These are phyloP conservation scores for Leptopilina syphax DNA, from an alignment of 2,888 invertebrate species.

Conservation along the genomic window DNA sequence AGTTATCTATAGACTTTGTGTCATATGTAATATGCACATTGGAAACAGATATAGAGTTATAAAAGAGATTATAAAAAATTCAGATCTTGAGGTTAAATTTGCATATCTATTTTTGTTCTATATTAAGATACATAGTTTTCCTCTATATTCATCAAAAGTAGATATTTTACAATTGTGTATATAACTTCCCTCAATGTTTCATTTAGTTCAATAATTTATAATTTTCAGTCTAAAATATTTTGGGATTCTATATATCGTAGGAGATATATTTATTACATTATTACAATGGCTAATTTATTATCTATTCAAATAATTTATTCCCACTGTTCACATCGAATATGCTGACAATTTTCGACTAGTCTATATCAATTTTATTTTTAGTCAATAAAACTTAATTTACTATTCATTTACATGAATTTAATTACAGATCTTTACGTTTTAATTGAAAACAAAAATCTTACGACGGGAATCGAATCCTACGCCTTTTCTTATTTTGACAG, in stretches of 20 bases:
- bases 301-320: too few relatives aligned
- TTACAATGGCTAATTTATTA: too few relatives aligned
- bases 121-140: background rate
- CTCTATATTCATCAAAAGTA: background rate
- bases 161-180: background rate
- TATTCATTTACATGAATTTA: too few relatives aligned
- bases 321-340: too few relatives aligned
- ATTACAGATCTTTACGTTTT: too few relatives aligned
- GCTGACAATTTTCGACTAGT: too few relatives aligned
- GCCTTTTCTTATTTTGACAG: too few relatives aligned
- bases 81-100: background rate
- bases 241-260: background rate
- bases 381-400: too few relatives aligned
- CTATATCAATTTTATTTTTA: too few relatives aligned
- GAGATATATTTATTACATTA: too few relatives aligned
- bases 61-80: background rate
- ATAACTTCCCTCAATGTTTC: background rate
- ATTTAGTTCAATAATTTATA: background rate
- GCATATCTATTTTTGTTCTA: conserved; percentile 5
- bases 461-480: too few relatives aligned
- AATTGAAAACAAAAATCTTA: too few relatives aligned
- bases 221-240: conserved; percentile 1
- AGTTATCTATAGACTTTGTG: background rate
- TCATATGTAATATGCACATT: background rate
- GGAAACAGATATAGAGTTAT: background rate